A percentile compares a stretch with the other conserved stretches of the same genome.
Conservation (phyloP, 2,797 vertebrate species). For the Forpus xanthops region DNA sequence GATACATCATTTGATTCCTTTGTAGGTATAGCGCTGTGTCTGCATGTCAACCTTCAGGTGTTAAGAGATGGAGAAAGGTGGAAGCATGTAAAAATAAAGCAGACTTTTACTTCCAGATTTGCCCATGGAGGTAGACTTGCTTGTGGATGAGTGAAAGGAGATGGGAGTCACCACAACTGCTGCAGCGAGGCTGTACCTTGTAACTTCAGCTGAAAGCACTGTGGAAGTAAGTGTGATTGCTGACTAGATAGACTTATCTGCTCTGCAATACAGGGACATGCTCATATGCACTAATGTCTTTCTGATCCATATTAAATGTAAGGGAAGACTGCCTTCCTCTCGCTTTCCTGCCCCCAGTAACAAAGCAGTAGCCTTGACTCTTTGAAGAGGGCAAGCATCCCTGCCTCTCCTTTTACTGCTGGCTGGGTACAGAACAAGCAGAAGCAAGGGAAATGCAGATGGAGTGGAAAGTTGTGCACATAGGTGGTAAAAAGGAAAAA, state of each 20-base stretch:
- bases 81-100: neutral
- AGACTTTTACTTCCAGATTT: neutral
- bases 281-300: neutral
- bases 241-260: neutral
- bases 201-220: neutral
- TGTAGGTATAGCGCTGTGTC: neutral
- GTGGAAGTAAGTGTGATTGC: neutral
- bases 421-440: neutral
- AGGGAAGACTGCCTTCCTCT: neutral
- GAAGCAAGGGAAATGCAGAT: neutral
- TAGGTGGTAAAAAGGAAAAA: neutral
- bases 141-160: neutral
- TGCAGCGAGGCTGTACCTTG: neutral
- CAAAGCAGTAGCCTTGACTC: neutral
- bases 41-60: neutral
- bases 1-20: neutral
- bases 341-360: neutral
- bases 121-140: neutral
- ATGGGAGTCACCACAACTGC: neutral
- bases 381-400: neutral
- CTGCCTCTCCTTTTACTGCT: neutral
- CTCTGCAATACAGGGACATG: neutral
- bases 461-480: neutral
- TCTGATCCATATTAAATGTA: neutral
- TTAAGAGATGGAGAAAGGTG: neutral